phyloP scores from a whole-genome alignment of 2,113 vertebrate genomes.

The Carlito syrichta region DNA sequence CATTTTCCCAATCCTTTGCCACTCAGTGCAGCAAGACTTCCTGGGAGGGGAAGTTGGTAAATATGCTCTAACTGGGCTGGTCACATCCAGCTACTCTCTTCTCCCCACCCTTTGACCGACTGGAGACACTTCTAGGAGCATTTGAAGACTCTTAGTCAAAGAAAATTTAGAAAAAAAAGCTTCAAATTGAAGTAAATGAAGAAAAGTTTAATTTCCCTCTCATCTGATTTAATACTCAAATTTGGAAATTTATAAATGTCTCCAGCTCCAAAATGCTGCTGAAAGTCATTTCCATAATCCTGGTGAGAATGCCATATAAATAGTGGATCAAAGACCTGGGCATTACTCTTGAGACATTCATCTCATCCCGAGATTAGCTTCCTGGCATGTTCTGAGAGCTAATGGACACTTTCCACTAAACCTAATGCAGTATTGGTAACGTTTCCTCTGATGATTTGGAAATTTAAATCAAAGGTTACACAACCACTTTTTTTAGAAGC shows the following conservation, averaged over 20 bases:
- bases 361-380: not conserved
- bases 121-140: not conserved
- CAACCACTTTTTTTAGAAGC: constrained; percentile 24
- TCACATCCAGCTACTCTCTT: not conserved
- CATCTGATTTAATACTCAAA: constrained; percentile 33
- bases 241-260: constrained; percentile 35
- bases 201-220: constrained; percentile 47
- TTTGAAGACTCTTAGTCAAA: not conserved
- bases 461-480: constrained; percentile 51
- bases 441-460: constrained; percentile 7
- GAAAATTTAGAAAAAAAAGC: not conserved
- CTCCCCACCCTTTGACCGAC: not conserved
- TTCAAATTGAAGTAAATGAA: not conserved
- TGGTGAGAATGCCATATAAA: not conserved
- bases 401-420: constrained; percentile 33
- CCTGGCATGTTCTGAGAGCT: constrained; percentile 30
- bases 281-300: constrained; percentile 46
- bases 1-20: not conserved
- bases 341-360: not conserved
- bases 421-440: not conserved
- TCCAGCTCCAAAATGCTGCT: constrained; percentile 35
- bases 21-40: not conserved
- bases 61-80: not conserved
- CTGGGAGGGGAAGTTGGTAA: not conserved
- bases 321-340: constrained; percentile 31